phyloP scores from a whole-genome alignment of 2,888 invertebrate species.

The Folsomia manolachei region DNA sequence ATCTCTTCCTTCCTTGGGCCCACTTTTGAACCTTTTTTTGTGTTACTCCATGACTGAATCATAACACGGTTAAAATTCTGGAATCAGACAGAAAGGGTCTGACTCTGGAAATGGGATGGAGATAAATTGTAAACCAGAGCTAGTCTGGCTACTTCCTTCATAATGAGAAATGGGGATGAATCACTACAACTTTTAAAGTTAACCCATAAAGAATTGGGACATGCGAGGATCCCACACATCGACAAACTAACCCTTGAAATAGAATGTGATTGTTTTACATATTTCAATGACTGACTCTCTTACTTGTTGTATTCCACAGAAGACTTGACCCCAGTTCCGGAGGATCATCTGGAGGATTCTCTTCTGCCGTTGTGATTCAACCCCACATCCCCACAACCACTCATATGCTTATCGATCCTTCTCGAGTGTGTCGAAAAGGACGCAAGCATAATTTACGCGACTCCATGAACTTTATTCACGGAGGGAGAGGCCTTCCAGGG shows the following conservation, averaged over 20 bases:
- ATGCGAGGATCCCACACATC: slow-evolving; percentile 37
- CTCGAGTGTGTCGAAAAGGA: slow-evolving; percentile 82
- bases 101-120: neutral
- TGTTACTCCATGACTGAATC: neutral
- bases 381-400: slow-evolving; percentile 56
- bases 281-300: neutral
- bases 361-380: neutral
- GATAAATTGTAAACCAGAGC: neutral
- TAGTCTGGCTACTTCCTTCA: neutral
- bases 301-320: neutral
- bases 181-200: neutral
- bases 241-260: slow-evolving; percentile 18
- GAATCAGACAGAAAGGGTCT: neutral
- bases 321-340: neutral
- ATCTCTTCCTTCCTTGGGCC: neutral
- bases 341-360: slow-evolving; percentile 8
- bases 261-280: neutral
- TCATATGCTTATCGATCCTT: slow-evolving; percentile 84
- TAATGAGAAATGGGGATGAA: slow-evolving; percentile 7
- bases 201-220: slow-evolving; percentile 9
- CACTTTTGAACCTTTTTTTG: slow-evolving; percentile 7
- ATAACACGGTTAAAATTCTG: neutral
- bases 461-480: slow-evolving; percentile 43
- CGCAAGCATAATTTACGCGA: slow-evolving; percentile 57
- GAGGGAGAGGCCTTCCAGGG: slow-evolving; percentile 8